Percentiles rank a stretch among this genome's conserved stretches.
Conservation (phyloP, 2,888 invertebrate genomes). For the Steinernema scapterisci region DNA sequence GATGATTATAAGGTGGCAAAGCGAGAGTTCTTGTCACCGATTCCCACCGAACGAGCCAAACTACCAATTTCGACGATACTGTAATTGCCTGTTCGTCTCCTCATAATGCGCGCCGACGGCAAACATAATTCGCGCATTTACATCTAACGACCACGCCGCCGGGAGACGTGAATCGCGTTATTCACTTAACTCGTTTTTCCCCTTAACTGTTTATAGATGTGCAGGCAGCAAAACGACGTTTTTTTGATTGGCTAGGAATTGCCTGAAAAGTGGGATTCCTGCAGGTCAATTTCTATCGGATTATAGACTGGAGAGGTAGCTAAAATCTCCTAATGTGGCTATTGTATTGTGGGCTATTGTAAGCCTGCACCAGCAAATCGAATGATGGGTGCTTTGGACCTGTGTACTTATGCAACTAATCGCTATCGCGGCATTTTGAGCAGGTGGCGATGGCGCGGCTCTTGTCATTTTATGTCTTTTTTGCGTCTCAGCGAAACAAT, state of each 20-base stretch:
- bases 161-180: background rate
- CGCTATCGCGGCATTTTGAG: background rate
- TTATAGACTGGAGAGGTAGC: no score
- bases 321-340: no score
- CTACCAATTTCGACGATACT: conserved; percentile 20
- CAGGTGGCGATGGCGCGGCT: background rate
- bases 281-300: no score
- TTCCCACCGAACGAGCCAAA: conserved; percentile 11
- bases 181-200: conserved; percentile 16
- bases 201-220: background rate
- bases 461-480: no score
- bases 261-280: no score
- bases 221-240: no score
- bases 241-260: no score
- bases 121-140: conserved; percentile 27
- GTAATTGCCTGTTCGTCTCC: conserved; percentile 23
- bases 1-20: background rate
- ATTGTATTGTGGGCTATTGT: no score
- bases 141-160: background rate
- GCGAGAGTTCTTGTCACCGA: conserved; percentile 18
- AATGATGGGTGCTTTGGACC: background rate
- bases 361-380: background rate
- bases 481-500: no score
- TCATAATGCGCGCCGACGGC: conserved; percentile 21
- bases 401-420: conserved; percentile 15